A percentile compares a stretch with the other conserved stretches of the same genome.
These are phyloP conservation scores for Meiosimyza platycephala DNA, from an alignment of 2,888 invertebrate genomes.

Conservation along the genomic window DNA sequence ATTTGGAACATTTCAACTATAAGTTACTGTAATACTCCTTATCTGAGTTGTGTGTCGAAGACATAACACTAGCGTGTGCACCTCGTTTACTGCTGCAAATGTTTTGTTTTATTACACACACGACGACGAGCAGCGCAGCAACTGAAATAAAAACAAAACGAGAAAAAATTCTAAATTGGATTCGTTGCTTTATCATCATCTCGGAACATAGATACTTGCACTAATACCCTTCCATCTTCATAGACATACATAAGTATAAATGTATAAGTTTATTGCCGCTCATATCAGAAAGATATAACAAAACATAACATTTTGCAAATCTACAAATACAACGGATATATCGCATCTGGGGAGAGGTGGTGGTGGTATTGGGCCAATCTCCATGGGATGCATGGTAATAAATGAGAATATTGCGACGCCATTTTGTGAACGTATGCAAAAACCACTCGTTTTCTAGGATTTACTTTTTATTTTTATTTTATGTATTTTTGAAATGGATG, in stretches of 20 bases:
- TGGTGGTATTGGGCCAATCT: background rate
- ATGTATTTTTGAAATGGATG: no score
- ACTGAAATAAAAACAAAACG: background rate
- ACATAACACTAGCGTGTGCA: no score
- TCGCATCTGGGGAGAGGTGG: background rate
- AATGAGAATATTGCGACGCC: conserved; percentile 35
- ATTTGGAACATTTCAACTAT: no score
- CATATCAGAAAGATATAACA: conserved; percentile 60
- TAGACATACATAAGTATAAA: background rate
- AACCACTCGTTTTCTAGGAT: conserved; percentile 41
- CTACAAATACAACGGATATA: conserved; percentile 25
- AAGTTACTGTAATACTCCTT: no score
- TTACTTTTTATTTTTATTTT: conserved; percentile 53
- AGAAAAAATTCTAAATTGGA: no score
- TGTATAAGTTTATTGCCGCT: conserved; percentile 57
- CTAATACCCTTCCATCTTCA: no score
- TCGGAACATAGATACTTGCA: no score
- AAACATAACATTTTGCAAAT: background rate
- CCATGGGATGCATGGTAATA: background rate
- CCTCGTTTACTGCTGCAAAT: no score
- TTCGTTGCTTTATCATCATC: no score
- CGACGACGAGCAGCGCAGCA: no score
- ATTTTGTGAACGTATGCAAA: conserved; percentile 53
- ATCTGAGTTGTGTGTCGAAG: no score
- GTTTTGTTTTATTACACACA: conserved; percentile 4